Evolutionary conservation across 2,888 invertebrate genomes (phyloP), one percentile per base, ranked within the genome.

Genomic region (Cylindroiulus punctatus): DNA sequence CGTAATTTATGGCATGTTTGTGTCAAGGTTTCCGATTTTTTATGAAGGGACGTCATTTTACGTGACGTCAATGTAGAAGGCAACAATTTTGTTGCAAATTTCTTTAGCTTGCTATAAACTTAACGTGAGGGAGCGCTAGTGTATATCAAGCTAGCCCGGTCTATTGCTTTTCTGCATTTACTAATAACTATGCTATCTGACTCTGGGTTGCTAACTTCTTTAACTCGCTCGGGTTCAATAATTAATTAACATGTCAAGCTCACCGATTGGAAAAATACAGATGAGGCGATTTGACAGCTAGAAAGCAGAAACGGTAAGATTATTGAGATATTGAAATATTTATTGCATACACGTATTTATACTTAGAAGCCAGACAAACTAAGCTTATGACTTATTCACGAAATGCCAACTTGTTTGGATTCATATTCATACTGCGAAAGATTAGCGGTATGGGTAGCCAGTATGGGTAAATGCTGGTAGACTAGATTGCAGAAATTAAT

Each of bases 1-100:
- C 65, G 65, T 65, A 65, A 65, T 65, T 65, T 65, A 65, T 65
- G 65, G 65, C 26, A 26, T 65, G 65, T 65, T 65, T 65, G 65
- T 65, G 65, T 65, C 65, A 65, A 26, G 65, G 65, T 26, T 65
- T 65, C 65, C 19, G 65, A 65, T 65, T 65, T 65, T 65, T 65
- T 65, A 65, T 65, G 65, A 65, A n/a, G 57, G n/a, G 65, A 65
- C 26, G 65, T 10, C 65, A 26, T 65, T 26, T 26, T 65, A 65
- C n/a, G 22, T 65, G 65, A 65, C 65, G 65, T 65, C 65, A 65
- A 65, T 65, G 26, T 57, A 57, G 57, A 57, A n/a, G 17, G 47
- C 52, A 52, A 14, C n/a, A 52, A 52, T 52, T 52, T 52, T 52
- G 52, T 52, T 52, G 52, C 52, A 52, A 52, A 26, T 65, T 65